Conservation (phyloP, 2,797 vertebrate genomes). For the Avahi laniger region DNA sequence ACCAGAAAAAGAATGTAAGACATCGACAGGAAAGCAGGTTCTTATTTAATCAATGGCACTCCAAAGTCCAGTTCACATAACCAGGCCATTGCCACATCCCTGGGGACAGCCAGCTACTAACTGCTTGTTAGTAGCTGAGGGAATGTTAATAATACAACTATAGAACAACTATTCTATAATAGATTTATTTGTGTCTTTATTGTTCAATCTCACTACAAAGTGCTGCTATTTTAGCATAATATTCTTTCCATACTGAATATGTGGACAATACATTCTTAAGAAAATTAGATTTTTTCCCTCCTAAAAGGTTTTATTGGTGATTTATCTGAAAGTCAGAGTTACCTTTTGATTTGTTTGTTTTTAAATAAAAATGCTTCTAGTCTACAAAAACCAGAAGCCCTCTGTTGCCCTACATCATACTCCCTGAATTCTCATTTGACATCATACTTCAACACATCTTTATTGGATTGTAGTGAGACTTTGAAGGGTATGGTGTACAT, state of each 20-base stretch:
- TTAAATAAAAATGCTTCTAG: background rate
- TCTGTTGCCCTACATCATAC: background rate
- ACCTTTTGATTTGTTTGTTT: background rate
- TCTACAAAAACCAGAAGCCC: background rate
- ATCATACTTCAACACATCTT: background rate
- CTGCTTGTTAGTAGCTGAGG: background rate
- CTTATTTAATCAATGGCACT: background rate
- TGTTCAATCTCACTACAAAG: background rate
- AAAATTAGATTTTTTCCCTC: background rate
- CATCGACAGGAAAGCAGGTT: background rate
- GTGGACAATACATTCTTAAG: background rate
- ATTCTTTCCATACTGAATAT: background rate
- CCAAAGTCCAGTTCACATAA: background rate
- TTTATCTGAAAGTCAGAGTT: background rate
- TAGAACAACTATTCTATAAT: background rate
- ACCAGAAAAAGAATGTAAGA: background rate
- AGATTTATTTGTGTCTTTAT: background rate
- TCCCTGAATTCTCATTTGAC: background rate
- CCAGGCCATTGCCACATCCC: background rate
- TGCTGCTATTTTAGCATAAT: background rate
- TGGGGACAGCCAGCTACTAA: background rate
- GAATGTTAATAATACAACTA: background rate
- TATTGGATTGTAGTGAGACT: background rate
- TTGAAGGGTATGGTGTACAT: background rate
- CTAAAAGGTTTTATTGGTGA: background rate